phyloP scores from a whole-genome alignment of 2,113 vertebrate species.

The Ptilonorhynchus violaceus region DNA sequence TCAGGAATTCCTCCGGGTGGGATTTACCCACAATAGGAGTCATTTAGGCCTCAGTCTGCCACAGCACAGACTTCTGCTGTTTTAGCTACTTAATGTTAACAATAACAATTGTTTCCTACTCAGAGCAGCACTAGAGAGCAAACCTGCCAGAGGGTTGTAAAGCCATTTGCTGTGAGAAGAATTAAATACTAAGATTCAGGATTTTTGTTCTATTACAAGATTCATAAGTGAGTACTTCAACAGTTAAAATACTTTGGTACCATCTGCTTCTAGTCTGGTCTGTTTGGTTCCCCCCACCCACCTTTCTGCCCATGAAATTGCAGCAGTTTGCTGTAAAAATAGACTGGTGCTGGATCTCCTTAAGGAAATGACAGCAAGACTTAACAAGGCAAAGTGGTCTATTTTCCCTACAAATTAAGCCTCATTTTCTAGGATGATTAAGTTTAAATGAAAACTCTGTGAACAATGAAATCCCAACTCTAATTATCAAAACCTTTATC shows the following conservation, averaged over 20 bases:
- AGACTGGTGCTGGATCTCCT: background rate
- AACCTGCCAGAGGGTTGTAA: background rate
- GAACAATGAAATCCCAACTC: background rate
- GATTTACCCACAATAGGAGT: background rate
- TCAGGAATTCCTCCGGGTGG: background rate
- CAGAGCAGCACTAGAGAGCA: background rate
- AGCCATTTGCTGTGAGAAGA: background rate
- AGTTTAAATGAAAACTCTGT: background rate
- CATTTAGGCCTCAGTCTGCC: background rate
- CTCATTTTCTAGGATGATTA: slow-evolving; percentile 6
- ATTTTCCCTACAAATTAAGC: background rate
- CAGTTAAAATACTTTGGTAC: background rate
- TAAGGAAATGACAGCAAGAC: background rate
- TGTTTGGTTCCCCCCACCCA: background rate
- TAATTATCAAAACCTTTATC: slow-evolving; percentile 1
- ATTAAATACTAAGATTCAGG: background rate
- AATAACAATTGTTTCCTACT: background rate
- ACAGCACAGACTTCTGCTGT: background rate
- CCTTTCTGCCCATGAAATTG: background rate
- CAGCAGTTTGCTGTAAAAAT: background rate
- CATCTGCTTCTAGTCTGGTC: background rate
- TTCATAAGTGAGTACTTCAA: background rate
- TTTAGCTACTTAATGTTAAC: background rate
- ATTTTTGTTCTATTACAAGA: background rate
- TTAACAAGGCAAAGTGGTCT: background rate